phyloP scores from a whole-genome alignment of 2,113 vertebrate genomes.

The Pterophyllum scalare region DNA sequence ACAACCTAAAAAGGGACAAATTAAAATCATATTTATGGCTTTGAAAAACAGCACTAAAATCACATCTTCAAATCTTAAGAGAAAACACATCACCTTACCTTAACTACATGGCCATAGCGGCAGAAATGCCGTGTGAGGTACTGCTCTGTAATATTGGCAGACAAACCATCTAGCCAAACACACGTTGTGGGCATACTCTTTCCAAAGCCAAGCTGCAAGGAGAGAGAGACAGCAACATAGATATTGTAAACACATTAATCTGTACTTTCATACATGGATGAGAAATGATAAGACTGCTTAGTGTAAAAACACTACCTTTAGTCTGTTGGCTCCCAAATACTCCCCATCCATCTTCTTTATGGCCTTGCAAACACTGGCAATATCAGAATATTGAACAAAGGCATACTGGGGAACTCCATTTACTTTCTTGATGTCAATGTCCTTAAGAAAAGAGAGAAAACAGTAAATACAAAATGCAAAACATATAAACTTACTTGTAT shows the following conservation, averaged over 20 bases:
- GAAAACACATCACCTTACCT: conserved; percentile 81
- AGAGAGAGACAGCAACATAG: conserved; percentile 14
- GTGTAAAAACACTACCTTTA: conserved; percentile 86
- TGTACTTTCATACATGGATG: not conserved
- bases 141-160: conserved; percentile 95
- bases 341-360: conserved; percentile 99
- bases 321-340: conserved; percentile 95
- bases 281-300: not conserved
- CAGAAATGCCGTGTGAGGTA: conserved; percentile 97
- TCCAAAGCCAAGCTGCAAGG: conserved; percentile 94
- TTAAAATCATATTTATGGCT: not conserved
- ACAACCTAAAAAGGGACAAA: conserved; percentile 84
- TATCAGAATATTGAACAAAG: conserved; percentile 97
- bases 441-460: conserved; percentile 77
- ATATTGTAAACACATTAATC: not conserved
- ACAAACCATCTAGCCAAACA: conserved; percentile 97
- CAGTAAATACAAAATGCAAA: conserved; percentile 5
- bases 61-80: not conserved
- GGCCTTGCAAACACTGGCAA: conserved; percentile 98
- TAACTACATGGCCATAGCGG: conserved; percentile 94
- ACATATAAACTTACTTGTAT: not conserved
- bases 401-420: conserved; percentile 97
- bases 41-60: not conserved
- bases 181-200: conserved; percentile 99
- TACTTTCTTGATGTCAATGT: conserved; percentile 98